A percentile compares a stretch with the other conserved stretches of the same genome.
Conservation (phyloP, 2,888 invertebrate species). For the Anodontia alba region DNA sequence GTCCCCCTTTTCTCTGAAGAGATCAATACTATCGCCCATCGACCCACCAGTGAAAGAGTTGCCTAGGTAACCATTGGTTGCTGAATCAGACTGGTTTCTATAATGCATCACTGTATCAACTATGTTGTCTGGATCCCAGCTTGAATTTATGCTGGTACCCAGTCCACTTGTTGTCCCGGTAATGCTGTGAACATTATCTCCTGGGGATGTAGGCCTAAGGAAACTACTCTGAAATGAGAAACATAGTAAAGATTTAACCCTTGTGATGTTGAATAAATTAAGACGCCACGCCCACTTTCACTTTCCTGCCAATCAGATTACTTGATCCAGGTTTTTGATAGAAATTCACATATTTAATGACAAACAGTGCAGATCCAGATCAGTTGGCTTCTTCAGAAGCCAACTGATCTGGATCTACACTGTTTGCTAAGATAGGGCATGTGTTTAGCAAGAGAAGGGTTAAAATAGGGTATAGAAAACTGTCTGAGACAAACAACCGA, state of each 20-base stretch:
- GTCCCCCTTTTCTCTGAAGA: constrained; percentile 53
- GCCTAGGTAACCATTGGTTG: constrained; percentile 26
- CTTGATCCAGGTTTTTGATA: too few species aligned
- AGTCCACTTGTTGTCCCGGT: constrained; percentile 65
- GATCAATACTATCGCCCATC: constrained; percentile 53
- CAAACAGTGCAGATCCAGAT: too few species aligned
- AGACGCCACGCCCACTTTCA: too few species aligned
- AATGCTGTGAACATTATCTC: constrained; percentile 52
- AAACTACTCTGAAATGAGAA: constrained; percentile 55
- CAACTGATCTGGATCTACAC: too few species aligned
- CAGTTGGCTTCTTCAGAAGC: too few species aligned
- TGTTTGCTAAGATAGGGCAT: too few species aligned
- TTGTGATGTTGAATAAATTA: too few species aligned
- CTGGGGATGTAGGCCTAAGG: constrained; percentile 51
- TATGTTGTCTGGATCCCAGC: constrained; percentile 59
- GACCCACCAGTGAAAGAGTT: constrained; percentile 41
- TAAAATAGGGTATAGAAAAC: background rate
- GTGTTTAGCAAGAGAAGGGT: too few species aligned
- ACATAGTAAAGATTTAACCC: too few species aligned
- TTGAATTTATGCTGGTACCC: constrained; percentile 61
- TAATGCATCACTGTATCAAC: background rate
- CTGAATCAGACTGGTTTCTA: constrained; percentile 19
- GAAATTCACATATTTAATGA: too few species aligned
- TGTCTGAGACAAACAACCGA: too few species aligned
- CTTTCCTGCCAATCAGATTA: too few species aligned